A percentile compares a stretch with the other conserved stretches of the same genome.
Conservation (phyloP, 92 coral and sea anemone genomes). For the Phenganax marumi region DNA sequence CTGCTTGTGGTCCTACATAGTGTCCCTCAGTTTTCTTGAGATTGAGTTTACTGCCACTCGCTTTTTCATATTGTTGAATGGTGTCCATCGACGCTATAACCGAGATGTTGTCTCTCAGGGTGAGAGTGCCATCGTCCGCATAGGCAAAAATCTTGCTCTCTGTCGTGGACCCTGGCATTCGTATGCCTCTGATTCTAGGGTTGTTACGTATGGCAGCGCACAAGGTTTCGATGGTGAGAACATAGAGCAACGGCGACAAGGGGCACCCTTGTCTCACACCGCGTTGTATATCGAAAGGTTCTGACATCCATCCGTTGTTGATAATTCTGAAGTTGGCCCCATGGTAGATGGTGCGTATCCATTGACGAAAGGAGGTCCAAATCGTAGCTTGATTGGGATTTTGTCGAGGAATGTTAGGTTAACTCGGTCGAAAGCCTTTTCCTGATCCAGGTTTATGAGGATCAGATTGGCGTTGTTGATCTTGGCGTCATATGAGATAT, state of each 20-base stretch:
- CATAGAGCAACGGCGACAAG: neutral
- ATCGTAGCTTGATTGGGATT: neutral
- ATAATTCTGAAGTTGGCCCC: neutral
- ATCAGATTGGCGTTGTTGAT: too few species aligned
- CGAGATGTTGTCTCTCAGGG: neutral
- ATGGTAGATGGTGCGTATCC: neutral
- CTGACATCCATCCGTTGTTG: neutral
- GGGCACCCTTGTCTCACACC: conserved; percentile 7
- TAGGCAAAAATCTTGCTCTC: neutral
- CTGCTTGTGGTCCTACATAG: conserved; percentile 20
- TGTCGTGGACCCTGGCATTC: neutral
- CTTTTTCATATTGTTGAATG: neutral
- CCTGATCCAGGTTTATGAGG: neutral
- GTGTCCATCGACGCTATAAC: neutral
- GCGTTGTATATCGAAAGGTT: neutral
- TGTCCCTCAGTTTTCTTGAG: conserved; percentile 19
- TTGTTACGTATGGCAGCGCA: too few species aligned
- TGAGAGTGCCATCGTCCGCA: conserved; percentile 25
- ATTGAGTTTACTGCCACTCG: conserved; percentile 21
- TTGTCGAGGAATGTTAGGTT: neutral
- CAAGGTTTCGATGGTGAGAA: neutral
- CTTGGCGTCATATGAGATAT: conserved; percentile 5
- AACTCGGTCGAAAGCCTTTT: conserved; percentile 6
- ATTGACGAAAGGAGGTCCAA: conserved; percentile 16
- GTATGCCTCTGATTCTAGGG: neutral